Percentiles rank a stretch among this genome's conserved stretches.
These are phyloP conservation scores for Lithosia quadra DNA, from an alignment of 2,888 invertebrate species.

Conservation along the genomic window DNA sequence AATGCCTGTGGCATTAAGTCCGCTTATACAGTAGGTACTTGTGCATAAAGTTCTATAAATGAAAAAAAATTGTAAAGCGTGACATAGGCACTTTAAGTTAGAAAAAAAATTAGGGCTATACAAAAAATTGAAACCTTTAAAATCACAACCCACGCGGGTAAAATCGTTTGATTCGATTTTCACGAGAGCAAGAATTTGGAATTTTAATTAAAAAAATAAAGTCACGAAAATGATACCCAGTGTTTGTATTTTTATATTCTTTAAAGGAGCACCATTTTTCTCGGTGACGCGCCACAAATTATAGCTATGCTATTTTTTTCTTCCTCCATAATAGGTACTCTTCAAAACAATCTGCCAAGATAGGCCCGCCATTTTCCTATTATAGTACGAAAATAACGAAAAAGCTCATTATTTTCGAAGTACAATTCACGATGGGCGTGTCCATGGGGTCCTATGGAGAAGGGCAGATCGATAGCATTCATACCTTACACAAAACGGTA, in stretches of 20 bases:
- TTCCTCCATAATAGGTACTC: background rate
- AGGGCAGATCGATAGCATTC: constrained; percentile 16
- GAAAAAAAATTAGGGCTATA: no score
- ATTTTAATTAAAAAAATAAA: no score
- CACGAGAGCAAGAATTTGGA: no score
- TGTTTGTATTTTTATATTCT: background rate
- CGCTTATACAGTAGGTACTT: no score
- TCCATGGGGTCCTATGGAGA: constrained; percentile 11
- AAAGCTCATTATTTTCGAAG: constrained; percentile 1
- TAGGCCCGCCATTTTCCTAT: background rate
- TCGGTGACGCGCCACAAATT: background rate
- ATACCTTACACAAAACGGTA: constrained; percentile 14
- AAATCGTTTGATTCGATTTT: no score
- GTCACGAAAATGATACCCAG: no score
- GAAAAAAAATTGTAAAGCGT: no score
- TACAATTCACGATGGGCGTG: constrained; percentile 4
- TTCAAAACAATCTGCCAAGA: background rate
- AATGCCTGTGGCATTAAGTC: no score
- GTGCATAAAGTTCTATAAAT: no score
- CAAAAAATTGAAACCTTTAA: no score
- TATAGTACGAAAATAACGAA: constrained; percentile 1
- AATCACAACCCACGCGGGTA: no score
- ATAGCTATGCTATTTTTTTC: background rate
- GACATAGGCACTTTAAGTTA: no score
- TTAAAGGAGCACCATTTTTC: background rate